A percentile compares a stretch with the other conserved stretches of the same genome.
Conservation (phyloP, 2,888 invertebrate genomes). For the Salticus scenicus region DNA sequence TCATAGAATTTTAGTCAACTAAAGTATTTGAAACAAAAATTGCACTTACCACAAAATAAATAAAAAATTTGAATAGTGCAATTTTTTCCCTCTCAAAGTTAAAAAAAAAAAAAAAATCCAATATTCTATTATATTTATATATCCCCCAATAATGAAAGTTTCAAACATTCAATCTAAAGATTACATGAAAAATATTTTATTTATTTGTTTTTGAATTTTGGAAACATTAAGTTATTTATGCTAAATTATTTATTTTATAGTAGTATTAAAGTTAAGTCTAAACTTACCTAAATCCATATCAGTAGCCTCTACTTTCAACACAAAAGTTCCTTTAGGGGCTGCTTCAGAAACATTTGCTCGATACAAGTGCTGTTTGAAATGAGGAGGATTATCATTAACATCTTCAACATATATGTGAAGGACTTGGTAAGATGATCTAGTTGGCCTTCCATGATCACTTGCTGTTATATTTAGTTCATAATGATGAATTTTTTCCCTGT, state of each 20-base stretch:
- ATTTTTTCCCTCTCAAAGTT: too few relatives aligned
- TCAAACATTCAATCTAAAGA: too few relatives aligned
- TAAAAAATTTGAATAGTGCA: too few relatives aligned
- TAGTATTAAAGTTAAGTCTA: not conserved
- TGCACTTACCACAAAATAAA: too few relatives aligned
- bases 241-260: not conserved
- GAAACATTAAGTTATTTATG: too few relatives aligned
- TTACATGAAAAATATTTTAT: too few relatives aligned
- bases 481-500: conserved; percentile 76
- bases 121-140: too few relatives aligned
- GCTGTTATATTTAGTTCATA: conserved; percentile 87
- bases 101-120: too few relatives aligned
- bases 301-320: conserved; percentile 86
- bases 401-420: conserved; percentile 78
- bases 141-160: too few relatives aligned
- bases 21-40: too few relatives aligned
- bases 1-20: too few relatives aligned
- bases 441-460: conserved; percentile 88
- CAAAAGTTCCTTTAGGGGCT: conserved; percentile 84
- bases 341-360: conserved; percentile 87
- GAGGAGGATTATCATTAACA: conserved; percentile 85
- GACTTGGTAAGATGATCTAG: conserved; percentile 82
- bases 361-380: conserved; percentile 85
- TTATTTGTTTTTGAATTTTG: too few relatives aligned
- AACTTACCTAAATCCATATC: conserved; percentile 82